phyloP scores from a whole-genome alignment of 2,888 invertebrate genomes.

The Oscheius sp. region DNA sequence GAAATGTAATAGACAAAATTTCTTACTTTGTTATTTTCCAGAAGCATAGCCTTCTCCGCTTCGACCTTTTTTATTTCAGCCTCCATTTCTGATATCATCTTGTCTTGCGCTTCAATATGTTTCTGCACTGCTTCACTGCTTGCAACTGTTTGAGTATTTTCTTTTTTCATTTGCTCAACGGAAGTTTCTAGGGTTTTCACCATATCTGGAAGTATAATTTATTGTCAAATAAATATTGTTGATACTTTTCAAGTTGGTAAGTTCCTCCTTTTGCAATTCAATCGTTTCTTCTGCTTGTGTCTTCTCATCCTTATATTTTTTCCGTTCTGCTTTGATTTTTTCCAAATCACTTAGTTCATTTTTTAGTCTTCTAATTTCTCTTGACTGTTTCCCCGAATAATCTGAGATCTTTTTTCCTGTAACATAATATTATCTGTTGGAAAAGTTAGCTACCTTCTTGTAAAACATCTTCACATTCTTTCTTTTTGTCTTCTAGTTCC shows the following conservation, averaged over 20 bases:
- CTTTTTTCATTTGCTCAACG: constrained; percentile 38
- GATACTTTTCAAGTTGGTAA: constrained; percentile 38
- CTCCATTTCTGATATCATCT: constrained; percentile 24
- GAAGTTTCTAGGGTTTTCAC: constrained; percentile 38
- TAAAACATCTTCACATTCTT: constrained; percentile 59
- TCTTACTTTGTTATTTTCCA: no score
- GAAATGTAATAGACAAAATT: background rate
- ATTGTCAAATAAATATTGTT: no score
- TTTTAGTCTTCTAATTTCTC: constrained; percentile 60
- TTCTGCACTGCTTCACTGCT: constrained; percentile 40
- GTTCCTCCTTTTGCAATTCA: constrained; percentile 37
- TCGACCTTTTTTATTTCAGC: constrained; percentile 12
- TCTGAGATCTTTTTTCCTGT: constrained; percentile 54
- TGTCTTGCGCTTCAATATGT: constrained; percentile 37
- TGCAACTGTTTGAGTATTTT: constrained; percentile 36
- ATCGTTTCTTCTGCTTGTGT: constrained; percentile 39
- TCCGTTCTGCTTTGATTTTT: constrained; percentile 43
- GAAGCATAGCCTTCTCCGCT: constrained; percentile 9
- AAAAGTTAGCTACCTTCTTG: constrained; percentile 53
- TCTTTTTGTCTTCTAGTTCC: constrained; percentile 58
- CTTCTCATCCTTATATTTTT: constrained; percentile 46
- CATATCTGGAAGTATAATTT: constrained; percentile 23
- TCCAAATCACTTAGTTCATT: constrained; percentile 50
- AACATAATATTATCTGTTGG: constrained; percentile 1
- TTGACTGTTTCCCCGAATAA: constrained; percentile 61